Base-by-base conservation (phyloP, 92 coral and sea anemone species). In the Zoanthus sociatus region DNA sequence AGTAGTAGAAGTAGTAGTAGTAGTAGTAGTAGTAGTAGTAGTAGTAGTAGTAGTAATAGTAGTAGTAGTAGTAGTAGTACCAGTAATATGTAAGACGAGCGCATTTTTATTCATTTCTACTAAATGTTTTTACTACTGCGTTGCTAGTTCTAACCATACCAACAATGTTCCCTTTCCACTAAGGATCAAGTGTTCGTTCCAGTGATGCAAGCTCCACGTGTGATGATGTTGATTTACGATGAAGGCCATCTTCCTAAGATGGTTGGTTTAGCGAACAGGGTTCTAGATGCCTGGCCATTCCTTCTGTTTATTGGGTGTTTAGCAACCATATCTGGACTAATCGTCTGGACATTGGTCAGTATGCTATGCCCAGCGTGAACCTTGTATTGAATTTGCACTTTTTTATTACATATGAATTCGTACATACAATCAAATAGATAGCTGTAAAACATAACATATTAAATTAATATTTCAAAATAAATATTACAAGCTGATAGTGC, bases 281-380 rank as follows among this genome's bases (percentile, higher is more conserved):
- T 81, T 47, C 73, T 81, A 17, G 85, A 81, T 14, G 85, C 85
- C n/a, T 81, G 85, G 85, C 85, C 85, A 3, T 81, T 81, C 47
- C 85, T 81, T 10, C 64, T 81, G 85, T 81, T 81, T 46, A 81
- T 81, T 12, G 70, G 66, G 75, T 81, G 85, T 7, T 2, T 81
- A 4, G 85, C 85, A 32, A 46, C 85, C 50, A 71, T 81, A 7
- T 66, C 75, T 5, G 85, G 85, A 46, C 16, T 45, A 7, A 47
- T 81, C 21, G 18, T 81, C 73, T 81, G 85, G 85, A 18, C 85
- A 26, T 30, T 81, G 85, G 85, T 81, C 14, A 46, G 85, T 81
- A 64, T 18, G 13, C 30, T 63, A 5, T 18, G 42, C 42, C 42
- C 42, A 2, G 42, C 42, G 4, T 37, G 4, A 37, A 37, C 4